A percentile compares a stretch with the other conserved stretches of the same genome.
These are phyloP conservation scores for Nannoperca obscura DNA, from an alignment of 2,797 vertebrate species.

Conservation along the genomic window DNA sequence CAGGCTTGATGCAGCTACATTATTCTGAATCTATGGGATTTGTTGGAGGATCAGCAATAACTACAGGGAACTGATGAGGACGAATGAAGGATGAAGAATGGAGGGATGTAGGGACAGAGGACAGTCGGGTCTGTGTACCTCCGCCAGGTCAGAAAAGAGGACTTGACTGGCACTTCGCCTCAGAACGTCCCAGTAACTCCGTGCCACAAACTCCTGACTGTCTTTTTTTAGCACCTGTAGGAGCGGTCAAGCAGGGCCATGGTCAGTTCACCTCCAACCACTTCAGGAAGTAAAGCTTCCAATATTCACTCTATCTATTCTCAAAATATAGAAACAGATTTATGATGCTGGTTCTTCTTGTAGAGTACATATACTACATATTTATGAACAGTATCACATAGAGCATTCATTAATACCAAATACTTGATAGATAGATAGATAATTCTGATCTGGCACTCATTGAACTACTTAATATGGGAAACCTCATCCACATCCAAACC, in stretches of 20 bases:
- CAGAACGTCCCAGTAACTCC: slow-evolving; percentile 99
- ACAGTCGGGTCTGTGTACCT: slow-evolving; percentile 88
- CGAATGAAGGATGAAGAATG: slow-evolving; percentile 47
- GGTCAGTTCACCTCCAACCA: slow-evolving; percentile 69
- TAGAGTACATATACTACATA: background rate
- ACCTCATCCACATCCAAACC: background rate
- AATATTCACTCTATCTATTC: slow-evolving; percentile 7
- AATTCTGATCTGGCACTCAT: background rate
- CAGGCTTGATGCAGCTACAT: slow-evolving; percentile 33
- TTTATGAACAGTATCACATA: slow-evolving; percentile 13
- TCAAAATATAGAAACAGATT: slow-evolving; percentile 15
- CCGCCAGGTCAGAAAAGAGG: slow-evolving; percentile 98
- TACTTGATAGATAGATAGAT: background rate
- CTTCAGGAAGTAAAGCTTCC: slow-evolving; percentile 30
- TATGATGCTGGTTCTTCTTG: background rate
- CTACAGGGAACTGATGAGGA: slow-evolving; percentile 27
- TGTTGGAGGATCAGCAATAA: slow-evolving; percentile 13
- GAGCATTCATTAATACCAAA: background rate
- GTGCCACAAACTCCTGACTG: slow-evolving; percentile 91
- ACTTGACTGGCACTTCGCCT: slow-evolving; percentile 97
- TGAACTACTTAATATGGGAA: slow-evolving; percentile 4
- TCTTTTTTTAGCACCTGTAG: slow-evolving; percentile 96
- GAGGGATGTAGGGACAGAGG: slow-evolving; percentile 74
- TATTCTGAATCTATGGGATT: slow-evolving; percentile 8
- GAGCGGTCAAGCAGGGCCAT: slow-evolving; percentile 75